Evolutionary conservation across 2,888 invertebrate genomes (phyloP).

Genomic region (Leistus spinibarbis): DNA sequence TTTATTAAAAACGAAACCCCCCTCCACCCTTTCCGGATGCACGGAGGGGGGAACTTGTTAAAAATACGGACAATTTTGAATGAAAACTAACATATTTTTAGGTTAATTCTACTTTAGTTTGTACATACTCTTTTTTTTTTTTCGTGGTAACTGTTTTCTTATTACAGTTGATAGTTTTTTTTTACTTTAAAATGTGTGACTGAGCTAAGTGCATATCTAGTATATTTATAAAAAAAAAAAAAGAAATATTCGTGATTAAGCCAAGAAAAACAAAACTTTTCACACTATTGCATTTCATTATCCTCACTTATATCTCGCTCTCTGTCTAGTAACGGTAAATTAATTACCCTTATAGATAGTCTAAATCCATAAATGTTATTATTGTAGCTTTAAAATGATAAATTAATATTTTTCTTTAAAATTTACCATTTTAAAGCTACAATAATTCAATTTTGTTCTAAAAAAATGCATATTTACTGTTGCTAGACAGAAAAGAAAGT

Average conservation of each 20-base stretch:
- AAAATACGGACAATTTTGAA: conserved; percentile 24
- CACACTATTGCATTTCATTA: neutral
- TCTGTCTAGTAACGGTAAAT: too few species aligned
- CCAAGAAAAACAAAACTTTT: neutral
- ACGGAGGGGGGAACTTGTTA: neutral
- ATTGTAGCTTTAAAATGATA: too few species aligned
- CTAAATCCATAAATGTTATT: too few species aligned
- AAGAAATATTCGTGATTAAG: neutral
- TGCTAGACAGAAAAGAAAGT: too few species aligned
- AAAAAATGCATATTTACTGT: too few species aligned
- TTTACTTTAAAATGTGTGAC: conserved; percentile 15
- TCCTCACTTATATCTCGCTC: too few species aligned
- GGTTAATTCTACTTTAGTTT: conserved; percentile 27
- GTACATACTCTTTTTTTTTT: conserved; percentile 11
- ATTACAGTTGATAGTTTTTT: conserved; percentile 7
- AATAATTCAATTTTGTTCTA: too few species aligned
- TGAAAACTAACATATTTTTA: conserved; percentile 26
- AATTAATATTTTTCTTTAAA: too few species aligned
- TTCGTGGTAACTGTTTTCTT: conserved; percentile 15
- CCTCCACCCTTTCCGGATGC: too few species aligned
- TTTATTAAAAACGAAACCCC: neutral
- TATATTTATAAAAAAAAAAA: conserved; percentile 11
- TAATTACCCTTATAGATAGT: too few species aligned
- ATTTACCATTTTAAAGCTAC: too few species aligned
- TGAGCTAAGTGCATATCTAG: conserved; percentile 8